Evolutionary conservation across 2,888 invertebrate genomes (phyloP).

Genomic region (Netelia virgata): DNA sequence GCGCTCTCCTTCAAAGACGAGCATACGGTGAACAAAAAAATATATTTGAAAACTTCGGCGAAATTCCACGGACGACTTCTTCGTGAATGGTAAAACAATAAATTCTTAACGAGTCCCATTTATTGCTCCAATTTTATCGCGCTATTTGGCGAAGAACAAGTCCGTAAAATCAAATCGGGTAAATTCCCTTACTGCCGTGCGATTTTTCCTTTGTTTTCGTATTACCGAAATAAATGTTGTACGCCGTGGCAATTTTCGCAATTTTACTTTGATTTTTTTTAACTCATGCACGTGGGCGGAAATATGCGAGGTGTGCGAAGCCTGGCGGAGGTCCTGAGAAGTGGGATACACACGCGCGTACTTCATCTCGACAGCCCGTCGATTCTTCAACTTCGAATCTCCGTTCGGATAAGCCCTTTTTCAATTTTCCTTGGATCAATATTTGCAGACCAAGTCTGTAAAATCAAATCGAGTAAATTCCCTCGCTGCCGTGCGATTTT

Average conservation of each 20-base stretch:
- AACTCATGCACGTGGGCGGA: background rate
- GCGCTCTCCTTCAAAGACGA: background rate
- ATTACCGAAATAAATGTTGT: background rate
- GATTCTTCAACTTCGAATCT: conserved; percentile 21
- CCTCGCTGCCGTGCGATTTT: no score
- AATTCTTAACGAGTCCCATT: background rate
- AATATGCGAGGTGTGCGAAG: background rate
- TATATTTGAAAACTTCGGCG: no score
- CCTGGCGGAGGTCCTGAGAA: background rate
- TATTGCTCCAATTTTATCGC: no score
- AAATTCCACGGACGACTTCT: background rate
- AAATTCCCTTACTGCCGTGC: background rate
- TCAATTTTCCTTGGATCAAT: conserved; percentile 63
- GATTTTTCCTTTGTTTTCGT: no score
- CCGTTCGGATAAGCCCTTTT: conserved; percentile 55
- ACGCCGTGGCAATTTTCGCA: background rate
- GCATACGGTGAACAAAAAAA: background rate
- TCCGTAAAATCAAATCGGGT: background rate
- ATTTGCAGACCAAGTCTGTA: no score
- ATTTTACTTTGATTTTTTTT: background rate
- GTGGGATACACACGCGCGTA: background rate
- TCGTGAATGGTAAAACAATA: background rate
- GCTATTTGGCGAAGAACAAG: no score
- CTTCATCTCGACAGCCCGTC: background rate
- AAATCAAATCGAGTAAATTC: no score